Evolutionary conservation across 2,113 vertebrate species (phyloP), one percentile per base, ranked within the genome.

Genomic region (Serilophus lunatus): DNA sequence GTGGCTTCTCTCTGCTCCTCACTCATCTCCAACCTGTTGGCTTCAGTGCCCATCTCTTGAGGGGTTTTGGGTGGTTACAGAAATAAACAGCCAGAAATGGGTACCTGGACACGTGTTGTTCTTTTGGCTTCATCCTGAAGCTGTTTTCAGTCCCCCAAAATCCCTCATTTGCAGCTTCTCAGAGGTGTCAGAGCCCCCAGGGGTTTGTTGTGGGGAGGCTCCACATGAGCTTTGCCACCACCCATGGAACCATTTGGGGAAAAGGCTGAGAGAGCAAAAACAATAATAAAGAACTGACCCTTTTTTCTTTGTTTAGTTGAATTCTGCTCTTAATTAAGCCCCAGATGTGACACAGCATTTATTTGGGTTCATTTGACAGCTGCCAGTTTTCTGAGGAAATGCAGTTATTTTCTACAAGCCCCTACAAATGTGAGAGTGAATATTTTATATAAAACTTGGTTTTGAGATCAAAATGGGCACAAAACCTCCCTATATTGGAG

Each of bases 321-420:
- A 47, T 51, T 49, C 24, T 71, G 33, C 2, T 31, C 44, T 75
- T 35, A 20, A 18, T 35, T 33, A 33, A 45, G 6, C 12, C 24
- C 26, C 13, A 17, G 8, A 33, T 22, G 33, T 16, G 45, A 10
- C 16, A 2, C 18, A 35, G 35, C 6, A 1, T 28, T 60, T 7
- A 1, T 22, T n/a, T 45, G 51, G 31, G 20, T 35, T 4, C 17
- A 18, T 35, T 4, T 18, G 57, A 9, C 38, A 36, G 31, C 66
- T 68, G 17, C 2, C 23, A 14, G 11, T 23, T 59, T 44, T 57
- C 29, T 0, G 7, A 47, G 59, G 71, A 23, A 65, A 18, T 14
- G 28, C 0, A 6, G n/a, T 42, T 6, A 0, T 13, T 33, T 24
- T 16, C 3, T 7, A 28, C 22, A 31, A 47, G 59, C 29, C 40